Evolutionary conservation across 2,888 invertebrate species (phyloP).

Genomic region (Marasmarcha lunaedactyla): DNA sequence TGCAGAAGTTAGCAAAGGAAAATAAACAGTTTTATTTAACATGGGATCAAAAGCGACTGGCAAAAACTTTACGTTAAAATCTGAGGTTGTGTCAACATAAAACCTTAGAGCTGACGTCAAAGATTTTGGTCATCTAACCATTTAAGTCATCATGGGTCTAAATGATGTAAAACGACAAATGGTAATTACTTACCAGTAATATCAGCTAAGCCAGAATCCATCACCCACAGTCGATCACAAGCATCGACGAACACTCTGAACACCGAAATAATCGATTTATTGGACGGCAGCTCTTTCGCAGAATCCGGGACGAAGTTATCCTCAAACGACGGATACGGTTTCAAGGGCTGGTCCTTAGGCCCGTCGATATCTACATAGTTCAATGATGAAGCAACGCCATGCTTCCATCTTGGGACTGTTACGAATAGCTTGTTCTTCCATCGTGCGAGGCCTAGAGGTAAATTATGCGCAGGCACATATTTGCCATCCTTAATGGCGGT

Average conservation of each 20-base stretch:
- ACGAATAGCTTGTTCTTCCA: constrained; percentile 80
- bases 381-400: constrained; percentile 77
- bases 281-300: constrained; percentile 54
- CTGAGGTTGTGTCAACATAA: too few species aligned
- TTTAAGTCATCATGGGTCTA: too few species aligned
- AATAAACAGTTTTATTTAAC: too few species aligned
- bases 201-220: constrained; percentile 83
- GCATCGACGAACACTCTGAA: constrained; percentile 80
- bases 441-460: constrained; percentile 77
- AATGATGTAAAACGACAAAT: too few species aligned
- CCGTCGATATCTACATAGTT: constrained; percentile 74
- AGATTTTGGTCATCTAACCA: too few species aligned
- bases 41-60: too few species aligned
- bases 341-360: constrained; percentile 77
- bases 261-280: constrained; percentile 76
- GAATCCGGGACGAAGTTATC: constrained; percentile 79
- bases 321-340: constrained; percentile 82
- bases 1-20: too few species aligned
- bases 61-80: too few species aligned
- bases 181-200: constrained; percentile 70
- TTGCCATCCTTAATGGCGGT: constrained; percentile 71
- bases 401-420: constrained; percentile 78
- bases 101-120: too few species aligned
- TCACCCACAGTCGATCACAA: constrained; percentile 85
- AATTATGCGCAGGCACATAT: constrained; percentile 75